Percentiles rank a stretch among this genome's conserved stretches.
Conservation (phyloP, 2,113 vertebrate genomes). For the Carlito syrichta region DNA sequence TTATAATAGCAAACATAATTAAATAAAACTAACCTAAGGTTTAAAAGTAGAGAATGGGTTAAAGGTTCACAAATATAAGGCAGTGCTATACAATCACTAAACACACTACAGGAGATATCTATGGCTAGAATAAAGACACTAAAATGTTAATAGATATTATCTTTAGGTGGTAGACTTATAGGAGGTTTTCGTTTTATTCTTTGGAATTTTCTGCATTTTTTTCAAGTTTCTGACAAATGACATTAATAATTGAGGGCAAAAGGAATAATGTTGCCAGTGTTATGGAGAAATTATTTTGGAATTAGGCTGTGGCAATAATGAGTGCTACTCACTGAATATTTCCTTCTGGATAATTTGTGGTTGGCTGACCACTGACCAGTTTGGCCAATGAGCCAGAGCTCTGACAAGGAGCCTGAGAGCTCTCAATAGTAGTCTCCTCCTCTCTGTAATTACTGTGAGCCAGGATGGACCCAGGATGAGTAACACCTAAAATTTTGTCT, state of each 20-base stretch:
- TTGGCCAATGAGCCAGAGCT: neutral
- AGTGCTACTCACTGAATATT: neutral
- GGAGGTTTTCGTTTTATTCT: neutral
- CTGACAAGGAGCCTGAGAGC: neutral
- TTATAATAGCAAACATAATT: slow-evolving; percentile 5
- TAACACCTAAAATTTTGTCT: neutral
- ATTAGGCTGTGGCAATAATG: neutral
- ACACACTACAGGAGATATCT: neutral
- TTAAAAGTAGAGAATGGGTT: slow-evolving; percentile 7
- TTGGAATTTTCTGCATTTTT: slow-evolving; percentile 1
- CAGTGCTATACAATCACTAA: neutral
- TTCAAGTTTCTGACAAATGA: neutral
- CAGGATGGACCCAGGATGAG: neutral
- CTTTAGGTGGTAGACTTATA: neutral
- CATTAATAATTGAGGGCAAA: neutral
- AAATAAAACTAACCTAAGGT: neutral
- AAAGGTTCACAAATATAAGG: neutral
- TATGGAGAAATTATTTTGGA: neutral
- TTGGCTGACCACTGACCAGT: neutral
- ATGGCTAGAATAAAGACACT: neutral
- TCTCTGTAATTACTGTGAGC: neutral
- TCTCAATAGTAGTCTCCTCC: neutral
- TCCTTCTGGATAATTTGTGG: neutral
- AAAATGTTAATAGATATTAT: neutral
- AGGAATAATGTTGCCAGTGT: neutral